A percentile compares a stretch with the other conserved stretches of the same genome.
Conservation (phyloP, 2,113 vertebrate species). For the Aegithalos caudatus region DNA sequence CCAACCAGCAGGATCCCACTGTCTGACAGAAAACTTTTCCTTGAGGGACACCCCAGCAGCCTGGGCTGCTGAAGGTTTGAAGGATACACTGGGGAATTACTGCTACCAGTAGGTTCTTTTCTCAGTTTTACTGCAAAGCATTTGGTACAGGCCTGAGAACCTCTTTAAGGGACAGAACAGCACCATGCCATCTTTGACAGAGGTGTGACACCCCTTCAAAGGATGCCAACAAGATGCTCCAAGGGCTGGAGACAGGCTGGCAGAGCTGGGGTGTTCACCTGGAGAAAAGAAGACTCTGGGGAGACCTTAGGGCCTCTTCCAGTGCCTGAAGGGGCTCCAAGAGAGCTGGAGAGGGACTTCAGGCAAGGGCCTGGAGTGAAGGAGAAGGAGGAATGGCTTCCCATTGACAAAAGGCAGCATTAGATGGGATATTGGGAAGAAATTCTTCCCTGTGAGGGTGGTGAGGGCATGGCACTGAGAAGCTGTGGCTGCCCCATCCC, state of each 20-base stretch:
- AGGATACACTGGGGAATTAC: not conserved
- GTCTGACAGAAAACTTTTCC: not conserved
- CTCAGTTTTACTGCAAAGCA: not conserved
- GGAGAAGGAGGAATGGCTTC: not conserved
- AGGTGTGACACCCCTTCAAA: not conserved
- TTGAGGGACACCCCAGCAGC: not conserved
- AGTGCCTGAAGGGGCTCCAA: not conserved
- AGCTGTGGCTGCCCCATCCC: not conserved
- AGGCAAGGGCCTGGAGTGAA: not conserved
- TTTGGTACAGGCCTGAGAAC: not conserved
- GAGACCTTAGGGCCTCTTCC: not conserved
- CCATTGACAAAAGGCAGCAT: not conserved
- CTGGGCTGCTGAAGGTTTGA: not conserved
- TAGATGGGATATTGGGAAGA: not conserved
- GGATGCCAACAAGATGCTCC: not conserved
- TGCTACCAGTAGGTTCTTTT: not conserved
- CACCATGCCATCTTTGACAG: not conserved
- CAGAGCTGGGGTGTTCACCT: not conserved
- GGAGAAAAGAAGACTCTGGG: not conserved
- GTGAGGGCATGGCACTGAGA: not conserved
- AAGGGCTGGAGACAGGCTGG: not conserved
- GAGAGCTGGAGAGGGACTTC: not conserved
- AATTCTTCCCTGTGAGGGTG: not conserved
- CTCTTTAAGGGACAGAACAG: not conserved
- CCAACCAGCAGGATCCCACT: not conserved